Evolutionary conservation across 2,888 invertebrate species (phyloP), one percentile per base, ranked within the genome.

Genomic region (Hesperia comma): DNA sequence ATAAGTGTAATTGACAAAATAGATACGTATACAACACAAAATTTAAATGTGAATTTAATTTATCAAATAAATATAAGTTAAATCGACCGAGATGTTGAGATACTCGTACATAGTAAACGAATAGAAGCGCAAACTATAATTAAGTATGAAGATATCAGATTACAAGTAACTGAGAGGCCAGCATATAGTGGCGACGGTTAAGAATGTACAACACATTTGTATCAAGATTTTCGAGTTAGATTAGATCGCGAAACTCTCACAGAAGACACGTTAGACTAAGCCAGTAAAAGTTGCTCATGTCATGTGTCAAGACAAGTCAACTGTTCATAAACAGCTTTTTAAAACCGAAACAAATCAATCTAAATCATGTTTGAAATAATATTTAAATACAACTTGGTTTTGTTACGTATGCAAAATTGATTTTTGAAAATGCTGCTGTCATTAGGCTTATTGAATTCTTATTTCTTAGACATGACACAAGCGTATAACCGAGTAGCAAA

Each of bases 221-320:
- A 58, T 57, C 58, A 41, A 66, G 64, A 60, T 54, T 41, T 58
- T 46, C n/a, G 32, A 60, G 41, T 49, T 43, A 6, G 57, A 40
- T 63, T 49, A 64, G 41, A 51, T 26, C 53, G 51, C 41, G 51
- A 64, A 62, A 53, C 58, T 41, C 26, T 55, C 57, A 37, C 15
- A 57, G 40, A n/a, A 17, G 53, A 17, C 63, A 33, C 49, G 41
- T 58, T 61, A 41, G 58, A 58, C 32, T 51, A 4, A 54, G 37
- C 46, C 63, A 63, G 64, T 60, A 60, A 66, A 60, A 66, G 64
- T 60, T 43, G 58, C 14, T 66, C 33, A 41, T 54, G 54, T 51
- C 64, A 66, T 54, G 33, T 60, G 64, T 66, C 64, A 66, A 40
- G 15, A 17, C 2, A n/a, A 10, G 8, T 21, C 49, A 19, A 64